Conservation (phyloP, 2,888 invertebrate species). For the Eilema caniola region DNA sequence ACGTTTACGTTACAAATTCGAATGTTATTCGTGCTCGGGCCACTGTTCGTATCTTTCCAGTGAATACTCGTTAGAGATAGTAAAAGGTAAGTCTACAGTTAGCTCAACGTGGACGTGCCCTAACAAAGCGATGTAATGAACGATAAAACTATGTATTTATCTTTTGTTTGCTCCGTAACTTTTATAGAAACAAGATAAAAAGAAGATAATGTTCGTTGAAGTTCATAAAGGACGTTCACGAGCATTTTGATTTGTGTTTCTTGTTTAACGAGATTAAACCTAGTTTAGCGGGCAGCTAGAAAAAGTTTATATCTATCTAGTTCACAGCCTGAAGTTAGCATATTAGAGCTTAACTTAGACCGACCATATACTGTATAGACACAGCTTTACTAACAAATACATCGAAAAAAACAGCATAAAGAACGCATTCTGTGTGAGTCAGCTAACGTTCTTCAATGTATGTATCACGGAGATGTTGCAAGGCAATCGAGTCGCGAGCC, state of each 20-base stretch:
- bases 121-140: conserved; percentile 18
- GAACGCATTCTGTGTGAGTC: too few relatives aligned
- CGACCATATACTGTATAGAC: too few relatives aligned
- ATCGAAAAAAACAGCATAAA: too few relatives aligned
- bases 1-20: too few relatives aligned
- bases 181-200: conserved; percentile 23
- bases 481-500: too few relatives aligned
- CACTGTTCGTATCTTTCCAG: not conserved
- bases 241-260: conserved; percentile 17
- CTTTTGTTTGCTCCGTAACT: conserved; percentile 21
- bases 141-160: conserved; percentile 26
- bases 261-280: conserved; percentile 9
- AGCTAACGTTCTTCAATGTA: too few relatives aligned
- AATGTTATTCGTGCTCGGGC: too few relatives aligned
- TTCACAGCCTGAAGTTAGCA: too few relatives aligned
- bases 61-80: not conserved
- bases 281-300: not conserved
- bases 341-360: too few relatives aligned
- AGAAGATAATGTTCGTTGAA: conserved; percentile 23
- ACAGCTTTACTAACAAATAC: too few relatives aligned
- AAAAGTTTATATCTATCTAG: not conserved
- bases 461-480: too few relatives aligned
- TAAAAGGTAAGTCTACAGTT: not conserved
- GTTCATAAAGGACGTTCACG: conserved; percentile 13
- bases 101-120: not conserved